Evolutionary conservation across 2,113 vertebrate genomes (phyloP).

Genomic region (Hippolais icterina): DNA sequence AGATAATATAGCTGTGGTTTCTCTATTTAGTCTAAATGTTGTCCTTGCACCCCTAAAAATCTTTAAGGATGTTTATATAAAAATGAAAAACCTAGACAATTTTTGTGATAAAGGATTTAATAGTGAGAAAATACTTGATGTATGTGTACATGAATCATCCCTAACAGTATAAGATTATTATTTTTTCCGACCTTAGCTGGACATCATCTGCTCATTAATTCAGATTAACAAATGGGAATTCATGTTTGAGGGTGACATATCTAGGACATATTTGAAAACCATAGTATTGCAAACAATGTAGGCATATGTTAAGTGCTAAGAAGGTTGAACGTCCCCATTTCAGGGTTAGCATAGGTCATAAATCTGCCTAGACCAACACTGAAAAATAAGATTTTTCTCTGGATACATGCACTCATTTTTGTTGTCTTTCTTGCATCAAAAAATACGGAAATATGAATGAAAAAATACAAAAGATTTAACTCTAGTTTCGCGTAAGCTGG

Average conservation of each 20-base stretch:
- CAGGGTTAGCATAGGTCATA: background rate
- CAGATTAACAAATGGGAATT: constrained; percentile 43
- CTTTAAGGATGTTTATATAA: background rate
- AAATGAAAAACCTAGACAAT: background rate
- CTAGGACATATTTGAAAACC: constrained; percentile 30
- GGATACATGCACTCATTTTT: background rate
- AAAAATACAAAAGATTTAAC: background rate
- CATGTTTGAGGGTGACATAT: constrained; percentile 44
- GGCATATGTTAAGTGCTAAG: constrained; percentile 2
- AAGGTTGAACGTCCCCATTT: background rate
- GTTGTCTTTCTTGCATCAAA: background rate
- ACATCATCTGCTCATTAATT: constrained; percentile 54
- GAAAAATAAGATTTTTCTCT: background rate
- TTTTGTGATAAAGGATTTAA: background rate
- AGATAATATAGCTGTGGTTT: background rate
- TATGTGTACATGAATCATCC: background rate
- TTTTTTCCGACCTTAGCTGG: background rate
- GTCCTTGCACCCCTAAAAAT: rapidly evolving
- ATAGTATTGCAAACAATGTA: background rate
- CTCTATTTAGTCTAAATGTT: background rate
- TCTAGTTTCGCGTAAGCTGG: background rate
- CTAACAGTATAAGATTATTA: background rate
- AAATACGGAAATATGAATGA: background rate
- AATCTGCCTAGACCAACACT: background rate
- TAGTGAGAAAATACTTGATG: background rate